These are phyloP conservation scores for Ferdinandea cuprea DNA, from an alignment of 2,888 invertebrate species.

Conservation along the genomic window DNA sequence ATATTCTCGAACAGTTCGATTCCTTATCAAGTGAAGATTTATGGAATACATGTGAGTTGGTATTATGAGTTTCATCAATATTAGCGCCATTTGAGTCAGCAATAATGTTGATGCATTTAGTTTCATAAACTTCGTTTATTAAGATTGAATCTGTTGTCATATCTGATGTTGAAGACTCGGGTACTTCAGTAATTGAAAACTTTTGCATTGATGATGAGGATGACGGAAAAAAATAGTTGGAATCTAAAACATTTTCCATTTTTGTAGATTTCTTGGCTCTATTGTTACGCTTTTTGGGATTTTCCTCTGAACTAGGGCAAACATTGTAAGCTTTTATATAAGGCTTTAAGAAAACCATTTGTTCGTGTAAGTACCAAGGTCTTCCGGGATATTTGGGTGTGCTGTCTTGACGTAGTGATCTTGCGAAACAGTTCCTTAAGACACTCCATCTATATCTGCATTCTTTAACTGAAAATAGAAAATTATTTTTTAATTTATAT, in stretches of 20 bases:
- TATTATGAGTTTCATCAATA: neutral
- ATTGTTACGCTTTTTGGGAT: neutral
- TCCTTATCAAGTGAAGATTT: neutral
- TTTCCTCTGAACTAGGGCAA: neutral
- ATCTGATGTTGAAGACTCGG: no score
- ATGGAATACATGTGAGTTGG: neutral
- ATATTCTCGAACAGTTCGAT: constrained; percentile 12
- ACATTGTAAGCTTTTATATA: neutral
- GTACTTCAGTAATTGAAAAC: neutral
- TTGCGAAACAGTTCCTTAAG: constrained; percentile 48
- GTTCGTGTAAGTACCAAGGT: constrained; percentile 39
- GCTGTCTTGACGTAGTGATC: constrained; percentile 35
- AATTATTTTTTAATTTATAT: neutral
- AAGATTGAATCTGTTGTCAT: no score
- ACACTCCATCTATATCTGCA: constrained; percentile 40
- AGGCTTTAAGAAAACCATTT: constrained; percentile 23
- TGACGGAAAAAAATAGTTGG: neutral
- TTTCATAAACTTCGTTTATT: neutral
- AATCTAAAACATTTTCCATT: neutral
- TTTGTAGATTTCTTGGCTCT: neutral
- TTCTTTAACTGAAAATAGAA: constrained; percentile 23
- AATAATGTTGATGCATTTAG: neutral
- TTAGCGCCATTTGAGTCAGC: neutral
- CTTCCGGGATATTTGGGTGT: neutral
- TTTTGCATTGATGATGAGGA: neutral